Evolutionary conservation across 2,797 vertebrate genomes (phyloP).

Genomic region (Monodelphis domestica): DNA sequence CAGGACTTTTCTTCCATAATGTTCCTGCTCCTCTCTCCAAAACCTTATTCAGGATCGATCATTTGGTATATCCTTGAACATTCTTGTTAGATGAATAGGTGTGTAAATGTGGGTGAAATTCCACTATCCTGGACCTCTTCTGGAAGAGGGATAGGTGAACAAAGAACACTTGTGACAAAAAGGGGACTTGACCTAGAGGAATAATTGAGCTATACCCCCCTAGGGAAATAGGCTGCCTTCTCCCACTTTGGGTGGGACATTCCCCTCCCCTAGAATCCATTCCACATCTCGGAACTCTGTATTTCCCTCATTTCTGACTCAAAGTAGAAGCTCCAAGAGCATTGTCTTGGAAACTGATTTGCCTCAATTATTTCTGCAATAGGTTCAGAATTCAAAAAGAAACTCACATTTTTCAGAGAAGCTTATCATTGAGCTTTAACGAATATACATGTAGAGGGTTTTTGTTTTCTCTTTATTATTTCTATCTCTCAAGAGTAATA

Average conservation of each 20-base stretch:
- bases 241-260: background rate
- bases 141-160: background rate
- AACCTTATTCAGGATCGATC: background rate
- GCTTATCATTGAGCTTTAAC: background rate
- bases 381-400: background rate
- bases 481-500: conserved; percentile 57
- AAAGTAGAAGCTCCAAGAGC: background rate
- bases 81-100: background rate
- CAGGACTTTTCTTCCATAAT: background rate
- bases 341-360: background rate
- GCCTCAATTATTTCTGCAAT: background rate
- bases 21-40: background rate
- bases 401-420: background rate
- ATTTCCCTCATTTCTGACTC: background rate
- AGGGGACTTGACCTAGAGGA: background rate
- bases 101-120: background rate
- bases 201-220: background rate
- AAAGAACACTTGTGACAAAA: background rate
- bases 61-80: background rate
- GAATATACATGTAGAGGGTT: conserved; percentile 20
- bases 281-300: background rate
- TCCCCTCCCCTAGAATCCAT: background rate
- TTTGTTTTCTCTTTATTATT: conserved; percentile 66
- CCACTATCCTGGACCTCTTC: background rate
- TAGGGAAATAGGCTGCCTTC: background rate